phyloP scores from a whole-genome alignment of 37 sponge, comb jelly and placozoan genomes.

The Bolinopsis microptera region DNA sequence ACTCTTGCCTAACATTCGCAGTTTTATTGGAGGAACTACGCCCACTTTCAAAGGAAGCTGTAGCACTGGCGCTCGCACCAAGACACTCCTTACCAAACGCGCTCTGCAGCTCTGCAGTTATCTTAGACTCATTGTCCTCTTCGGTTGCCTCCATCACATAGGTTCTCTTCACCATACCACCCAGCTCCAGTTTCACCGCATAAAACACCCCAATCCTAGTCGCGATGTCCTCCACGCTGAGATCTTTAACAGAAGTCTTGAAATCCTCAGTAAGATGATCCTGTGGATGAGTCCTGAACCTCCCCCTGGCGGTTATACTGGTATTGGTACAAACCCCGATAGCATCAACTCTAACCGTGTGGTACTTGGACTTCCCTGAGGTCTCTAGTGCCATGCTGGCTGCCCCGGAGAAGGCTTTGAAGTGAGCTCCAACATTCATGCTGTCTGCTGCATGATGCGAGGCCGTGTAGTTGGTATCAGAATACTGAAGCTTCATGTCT shows the following conservation, averaged over 20 bases:
- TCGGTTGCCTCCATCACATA: background rate
- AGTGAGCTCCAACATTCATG: background rate
- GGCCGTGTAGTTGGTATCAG: background rate
- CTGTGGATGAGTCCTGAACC: background rate
- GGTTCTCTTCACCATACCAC: background rate
- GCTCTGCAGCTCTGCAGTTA: background rate
- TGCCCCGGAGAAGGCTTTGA: background rate
- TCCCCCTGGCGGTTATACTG: background rate
- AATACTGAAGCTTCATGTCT: background rate
- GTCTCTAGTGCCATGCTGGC: background rate
- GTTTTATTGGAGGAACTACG: background rate
- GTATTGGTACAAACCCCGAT: background rate
- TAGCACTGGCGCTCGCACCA: background rate
- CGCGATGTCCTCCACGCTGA: background rate
- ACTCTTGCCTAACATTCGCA: background rate
- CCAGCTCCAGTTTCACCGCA: background rate
- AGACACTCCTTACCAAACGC: background rate
- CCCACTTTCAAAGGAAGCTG: background rate
- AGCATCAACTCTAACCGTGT: background rate
- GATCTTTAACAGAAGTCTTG: background rate
- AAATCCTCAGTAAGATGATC: background rate
- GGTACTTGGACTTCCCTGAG: background rate
- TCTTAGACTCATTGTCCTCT: background rate
- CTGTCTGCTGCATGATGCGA: background rate
- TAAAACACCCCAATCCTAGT: background rate